A percentile compares a stretch with the other conserved stretches of the same genome.
phyloP scores from a whole-genome alignment of 2,113 vertebrate species.

The Leucosticte australis region DNA sequence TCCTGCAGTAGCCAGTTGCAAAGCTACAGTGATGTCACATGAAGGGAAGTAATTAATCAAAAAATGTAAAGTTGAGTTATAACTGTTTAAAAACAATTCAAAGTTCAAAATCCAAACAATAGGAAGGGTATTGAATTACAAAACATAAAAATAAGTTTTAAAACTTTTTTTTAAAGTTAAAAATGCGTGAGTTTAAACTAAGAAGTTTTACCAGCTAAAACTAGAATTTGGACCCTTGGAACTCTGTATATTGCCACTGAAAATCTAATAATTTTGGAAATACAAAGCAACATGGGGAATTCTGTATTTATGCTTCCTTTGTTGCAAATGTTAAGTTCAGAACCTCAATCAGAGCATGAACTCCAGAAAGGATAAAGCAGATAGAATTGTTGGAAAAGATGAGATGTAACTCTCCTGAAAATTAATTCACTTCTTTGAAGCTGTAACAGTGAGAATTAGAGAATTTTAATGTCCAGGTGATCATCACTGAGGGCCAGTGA shows the following conservation, averaged over 20 bases:
- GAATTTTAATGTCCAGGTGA: accelerated
- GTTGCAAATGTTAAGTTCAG: not conserved
- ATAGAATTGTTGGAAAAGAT: not conserved
- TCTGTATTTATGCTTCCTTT: not conserved
- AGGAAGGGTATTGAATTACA: not conserved
- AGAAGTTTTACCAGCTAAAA: not conserved
- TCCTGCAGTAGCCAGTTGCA: not conserved
- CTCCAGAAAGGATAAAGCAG: not conserved
- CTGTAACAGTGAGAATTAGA: not conserved
- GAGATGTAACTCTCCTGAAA: not conserved
- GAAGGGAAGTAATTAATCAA: not conserved
- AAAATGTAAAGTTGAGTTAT: not conserved
- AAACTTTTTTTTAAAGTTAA: not conserved
- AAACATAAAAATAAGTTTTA: not conserved
- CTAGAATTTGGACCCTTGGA: not conserved
- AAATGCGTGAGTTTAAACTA: accelerated
- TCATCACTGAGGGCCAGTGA: not conserved
- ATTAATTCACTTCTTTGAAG: not conserved
- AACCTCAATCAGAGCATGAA: not conserved
- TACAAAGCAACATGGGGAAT: not conserved
- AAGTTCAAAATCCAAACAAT: not conserved
- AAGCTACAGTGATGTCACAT: not conserved
- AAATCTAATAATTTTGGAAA: not conserved
- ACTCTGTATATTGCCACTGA: not conserved
- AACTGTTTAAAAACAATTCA: not conserved